Percentiles rank a stretch among this genome's conserved stretches.
phyloP scores from a whole-genome alignment of 2,113 vertebrate species.

The Scalopus aquaticus region DNA sequence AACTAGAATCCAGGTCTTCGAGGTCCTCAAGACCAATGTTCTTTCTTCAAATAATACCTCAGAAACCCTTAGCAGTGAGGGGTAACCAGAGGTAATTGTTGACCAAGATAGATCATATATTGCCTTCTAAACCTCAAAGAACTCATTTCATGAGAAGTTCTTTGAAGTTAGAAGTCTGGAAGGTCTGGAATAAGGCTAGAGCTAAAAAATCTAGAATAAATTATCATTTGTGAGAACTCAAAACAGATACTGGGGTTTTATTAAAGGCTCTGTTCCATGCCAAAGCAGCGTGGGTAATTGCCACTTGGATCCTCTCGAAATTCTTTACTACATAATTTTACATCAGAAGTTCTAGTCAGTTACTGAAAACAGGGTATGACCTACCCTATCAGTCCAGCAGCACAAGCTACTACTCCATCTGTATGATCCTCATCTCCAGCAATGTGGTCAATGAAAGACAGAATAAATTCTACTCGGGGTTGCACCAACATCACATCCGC shows the following conservation, averaged over 20 bases:
- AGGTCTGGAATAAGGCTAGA: background rate
- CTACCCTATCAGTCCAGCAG: conserved; percentile 96
- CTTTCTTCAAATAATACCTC: background rate
- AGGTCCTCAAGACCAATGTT: conserved; percentile 6
- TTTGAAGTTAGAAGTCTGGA: background rate
- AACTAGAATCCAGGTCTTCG: background rate
- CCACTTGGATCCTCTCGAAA: background rate
- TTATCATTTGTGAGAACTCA: background rate
- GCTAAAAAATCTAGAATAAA: background rate
- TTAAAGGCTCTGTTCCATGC: background rate
- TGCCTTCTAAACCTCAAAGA: background rate
- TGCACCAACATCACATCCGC: conserved; percentile 99
- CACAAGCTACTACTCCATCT: conserved; percentile 95
- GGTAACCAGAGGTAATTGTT: background rate
- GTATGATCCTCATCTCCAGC: conserved; percentile 98
- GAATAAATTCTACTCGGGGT: conserved; percentile 97
- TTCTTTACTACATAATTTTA: background rate
- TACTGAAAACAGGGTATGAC: background rate
- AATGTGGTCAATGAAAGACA: conserved; percentile 99
- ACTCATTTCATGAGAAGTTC: background rate
- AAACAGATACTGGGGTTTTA: background rate
- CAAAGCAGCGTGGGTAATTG: background rate
- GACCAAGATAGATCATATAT: background rate
- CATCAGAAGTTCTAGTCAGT: no score
- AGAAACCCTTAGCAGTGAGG: background rate